Conservation (phyloP, 2,888 invertebrate genomes). For the Drosophila stalkeri region DNA sequence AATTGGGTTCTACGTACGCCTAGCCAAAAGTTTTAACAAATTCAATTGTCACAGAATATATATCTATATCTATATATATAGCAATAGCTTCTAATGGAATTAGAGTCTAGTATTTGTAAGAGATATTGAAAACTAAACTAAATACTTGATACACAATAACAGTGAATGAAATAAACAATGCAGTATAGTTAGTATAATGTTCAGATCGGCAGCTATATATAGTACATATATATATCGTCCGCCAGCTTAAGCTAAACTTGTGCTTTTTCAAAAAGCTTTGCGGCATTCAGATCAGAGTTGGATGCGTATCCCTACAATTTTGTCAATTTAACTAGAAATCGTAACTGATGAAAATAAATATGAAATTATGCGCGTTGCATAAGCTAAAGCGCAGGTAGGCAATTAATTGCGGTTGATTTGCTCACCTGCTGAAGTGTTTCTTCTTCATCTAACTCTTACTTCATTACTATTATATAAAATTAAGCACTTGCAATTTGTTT, state of each 20-base stretch:
- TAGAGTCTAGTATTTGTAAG: constrained; percentile 56
- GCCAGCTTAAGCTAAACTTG: constrained; percentile 20
- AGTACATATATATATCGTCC: constrained; percentile 1
- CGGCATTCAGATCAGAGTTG: constrained; percentile 14
- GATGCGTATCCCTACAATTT: constrained; percentile 69
- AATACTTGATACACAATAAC: constrained; percentile 39
- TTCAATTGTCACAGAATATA: constrained; percentile 29
- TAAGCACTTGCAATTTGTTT: constrained; percentile 44
- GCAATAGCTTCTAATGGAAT: constrained; percentile 58
- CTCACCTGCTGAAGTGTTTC: constrained; percentile 13
- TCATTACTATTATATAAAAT: constrained; percentile 27
- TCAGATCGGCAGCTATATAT: constrained; percentile 24
- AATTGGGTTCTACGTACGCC: constrained; percentile 39
- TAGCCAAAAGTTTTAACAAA: constrained; percentile 48
- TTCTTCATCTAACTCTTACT: constrained; percentile 6
- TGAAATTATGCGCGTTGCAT: constrained; percentile 12
- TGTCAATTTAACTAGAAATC: constrained; percentile 62
- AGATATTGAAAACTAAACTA: constrained; percentile 28
- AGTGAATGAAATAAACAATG: constrained; percentile 22
- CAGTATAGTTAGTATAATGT: constrained; percentile 41
- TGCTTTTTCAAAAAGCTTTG: constrained; percentile 68
- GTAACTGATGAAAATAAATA: constrained; percentile 2
- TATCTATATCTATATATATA: constrained; percentile 1
- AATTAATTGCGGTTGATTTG: constrained; percentile 8
- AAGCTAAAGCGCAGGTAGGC: constrained; percentile 15